Percentiles rank a stretch among this genome's conserved stretches.
Evolutionary conservation across 2,113 vertebrate species (phyloP).

Genomic region (Mystacornis crossleyi): DNA sequence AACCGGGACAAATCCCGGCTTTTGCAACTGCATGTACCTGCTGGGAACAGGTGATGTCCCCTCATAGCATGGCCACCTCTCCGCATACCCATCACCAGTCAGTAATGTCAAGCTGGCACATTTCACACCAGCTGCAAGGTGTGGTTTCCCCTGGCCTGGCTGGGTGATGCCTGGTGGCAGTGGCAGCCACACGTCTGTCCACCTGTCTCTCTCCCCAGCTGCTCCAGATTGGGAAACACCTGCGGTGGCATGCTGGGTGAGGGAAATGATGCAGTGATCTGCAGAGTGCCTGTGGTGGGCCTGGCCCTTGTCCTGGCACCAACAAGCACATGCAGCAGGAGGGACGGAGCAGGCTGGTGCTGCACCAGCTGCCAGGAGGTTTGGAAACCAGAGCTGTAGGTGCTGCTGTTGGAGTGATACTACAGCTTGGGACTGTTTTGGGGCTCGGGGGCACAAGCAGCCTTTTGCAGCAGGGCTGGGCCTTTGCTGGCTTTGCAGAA

Average conservation of each 20-base stretch:
- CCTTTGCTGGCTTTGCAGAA: neutral
- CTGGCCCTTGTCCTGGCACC: neutral
- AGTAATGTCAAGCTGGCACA: fast-evolving
- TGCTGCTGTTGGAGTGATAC: neutral
- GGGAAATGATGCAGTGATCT: neutral
- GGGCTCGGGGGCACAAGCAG: fast-evolving
- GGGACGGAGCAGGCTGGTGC: neutral
- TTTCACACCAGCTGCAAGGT: neutral
- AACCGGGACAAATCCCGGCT: neutral
- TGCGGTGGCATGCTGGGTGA: fast-evolving
- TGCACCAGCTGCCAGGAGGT: neutral
- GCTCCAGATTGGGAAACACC: neutral
- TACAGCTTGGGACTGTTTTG: neutral
- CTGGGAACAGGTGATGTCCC: neutral
- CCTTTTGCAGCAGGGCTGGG: neutral
- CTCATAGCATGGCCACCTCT: neutral
- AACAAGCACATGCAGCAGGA: neutral
- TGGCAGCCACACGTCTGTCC: neutral
- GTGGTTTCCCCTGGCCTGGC: neutral
- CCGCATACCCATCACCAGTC: fast-evolving
- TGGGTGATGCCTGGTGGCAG: neutral
- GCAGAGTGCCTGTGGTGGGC: neutral
- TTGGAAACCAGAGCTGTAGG: neutral
- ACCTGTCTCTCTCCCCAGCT: neutral
- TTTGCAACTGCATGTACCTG: fast-evolving